A percentile compares a stretch with the other conserved stretches of the same genome.
These are phyloP conservation scores for Coreius guichenoti DNA, from an alignment of 2,797 vertebrate genomes.

Conservation along the genomic window DNA sequence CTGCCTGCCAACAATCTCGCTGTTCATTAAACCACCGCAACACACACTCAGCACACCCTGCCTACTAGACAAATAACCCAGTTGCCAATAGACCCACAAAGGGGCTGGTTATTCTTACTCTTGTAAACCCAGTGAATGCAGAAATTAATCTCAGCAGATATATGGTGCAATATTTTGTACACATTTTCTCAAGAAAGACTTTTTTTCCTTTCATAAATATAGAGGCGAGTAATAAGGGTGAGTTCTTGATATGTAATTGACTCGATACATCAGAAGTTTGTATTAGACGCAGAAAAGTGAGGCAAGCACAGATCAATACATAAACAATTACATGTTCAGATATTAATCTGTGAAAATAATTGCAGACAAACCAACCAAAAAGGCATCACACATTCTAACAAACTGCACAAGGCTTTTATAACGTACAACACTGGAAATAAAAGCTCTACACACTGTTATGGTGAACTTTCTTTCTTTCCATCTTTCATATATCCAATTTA, in stretches of 20 bases:
- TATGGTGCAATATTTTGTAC: slow-evolving; percentile 8
- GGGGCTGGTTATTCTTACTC: slow-evolving; percentile 50
- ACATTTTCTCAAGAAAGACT: slow-evolving; percentile 4
- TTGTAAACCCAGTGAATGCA: slow-evolving; percentile 25
- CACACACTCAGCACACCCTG: slow-evolving; percentile 50
- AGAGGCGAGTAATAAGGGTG: slow-evolving; percentile 25
- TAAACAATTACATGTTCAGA: slow-evolving; percentile 33
- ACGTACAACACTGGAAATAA: neutral
- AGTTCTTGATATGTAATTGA: slow-evolving; percentile 50
- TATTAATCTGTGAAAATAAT: slow-evolving; percentile 43
- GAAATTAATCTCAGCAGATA: slow-evolving; percentile 45
- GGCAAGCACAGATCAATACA: slow-evolving; percentile 42
- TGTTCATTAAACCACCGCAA: slow-evolving; percentile 54
- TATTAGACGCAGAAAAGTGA: slow-evolving; percentile 31
- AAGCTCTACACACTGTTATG: neutral
- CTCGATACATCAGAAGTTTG: slow-evolving; percentile 47
- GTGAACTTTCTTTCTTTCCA: neutral
- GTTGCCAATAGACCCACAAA: slow-evolving; percentile 66
- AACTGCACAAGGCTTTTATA: slow-evolving; percentile 6
- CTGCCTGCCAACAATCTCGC: slow-evolving; percentile 72
- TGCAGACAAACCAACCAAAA: neutral
- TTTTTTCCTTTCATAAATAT: slow-evolving; percentile 35
- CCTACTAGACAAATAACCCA: slow-evolving; percentile 51
- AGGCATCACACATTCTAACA: neutral
- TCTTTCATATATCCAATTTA: slow-evolving; percentile 56